Evolutionary conservation across 2,113 vertebrate genomes (phyloP).

Genomic region (Corydoras maculifer): DNA sequence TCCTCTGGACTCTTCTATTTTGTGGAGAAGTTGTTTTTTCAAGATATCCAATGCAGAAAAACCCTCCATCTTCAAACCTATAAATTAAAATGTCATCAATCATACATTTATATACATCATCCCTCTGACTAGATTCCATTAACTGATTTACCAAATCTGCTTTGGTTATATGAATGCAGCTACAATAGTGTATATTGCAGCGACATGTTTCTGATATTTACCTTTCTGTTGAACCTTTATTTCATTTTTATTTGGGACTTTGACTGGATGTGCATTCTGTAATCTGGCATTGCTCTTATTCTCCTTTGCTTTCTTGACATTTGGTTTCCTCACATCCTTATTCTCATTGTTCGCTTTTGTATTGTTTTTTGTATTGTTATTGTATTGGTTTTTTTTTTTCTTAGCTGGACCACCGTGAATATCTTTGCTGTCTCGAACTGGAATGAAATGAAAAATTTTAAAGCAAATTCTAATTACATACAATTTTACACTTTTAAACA

Average conservation of each 20-base stretch:
- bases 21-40: constrained; percentile 82
- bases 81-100: constrained; percentile 18
- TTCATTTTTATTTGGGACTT: constrained; percentile 29
- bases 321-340: constrained; percentile 40
- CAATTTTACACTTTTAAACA: too few relatives aligned
- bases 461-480: not conserved
- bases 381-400: constrained; percentile 74
- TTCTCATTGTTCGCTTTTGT: constrained; percentile 41
- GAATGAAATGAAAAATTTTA: constrained; percentile 52
- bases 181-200: not conserved
- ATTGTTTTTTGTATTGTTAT: constrained; percentile 45
- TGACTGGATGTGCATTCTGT: constrained; percentile 16
- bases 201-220: constrained; percentile 46
- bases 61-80: constrained; percentile 52
- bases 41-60: constrained; percentile 75
- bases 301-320: constrained; percentile 40
- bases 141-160: not conserved
- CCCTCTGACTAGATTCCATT: not conserved
- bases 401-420: constrained; percentile 48
- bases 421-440: constrained; percentile 32
- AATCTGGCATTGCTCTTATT: constrained; percentile 19
- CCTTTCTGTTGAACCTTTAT: constrained; percentile 8
- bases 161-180: too few relatives aligned
- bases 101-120: not conserved
- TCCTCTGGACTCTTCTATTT: constrained; percentile 78